Evolutionary conservation across 2,113 vertebrate genomes (phyloP).

Genomic region (Laterallus jamaicensis): DNA sequence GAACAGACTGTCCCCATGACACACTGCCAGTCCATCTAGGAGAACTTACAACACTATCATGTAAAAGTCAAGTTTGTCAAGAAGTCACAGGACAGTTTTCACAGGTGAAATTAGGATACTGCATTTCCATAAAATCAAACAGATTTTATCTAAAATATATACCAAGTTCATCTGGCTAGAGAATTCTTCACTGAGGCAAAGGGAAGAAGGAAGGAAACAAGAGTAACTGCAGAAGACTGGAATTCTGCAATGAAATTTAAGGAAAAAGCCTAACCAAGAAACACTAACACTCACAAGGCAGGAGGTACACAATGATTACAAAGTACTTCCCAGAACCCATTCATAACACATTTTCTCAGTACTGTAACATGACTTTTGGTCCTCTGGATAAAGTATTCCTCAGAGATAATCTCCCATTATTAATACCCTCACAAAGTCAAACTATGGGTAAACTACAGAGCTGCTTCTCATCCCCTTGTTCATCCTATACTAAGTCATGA

Average conservation of each 20-base stretch:
- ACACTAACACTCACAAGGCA: neutral
- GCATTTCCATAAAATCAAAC: neutral
- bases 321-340: neutral
- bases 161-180: rapidly evolving
- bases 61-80: neutral
- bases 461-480: neutral
- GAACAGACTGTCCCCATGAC: slow-evolving; percentile 12
- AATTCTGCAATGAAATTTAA: neutral
- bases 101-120: neutral
- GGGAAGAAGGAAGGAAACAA: neutral
- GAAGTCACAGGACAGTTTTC: neutral
- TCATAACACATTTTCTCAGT: neutral
- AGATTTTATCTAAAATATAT: too few species aligned
- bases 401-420: neutral
- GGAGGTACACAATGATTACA: neutral
- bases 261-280: neutral
- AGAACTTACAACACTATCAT: neutral
- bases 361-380: neutral
- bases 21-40: neutral
- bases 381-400: neutral
- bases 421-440: neutral
- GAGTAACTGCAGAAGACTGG: neutral
- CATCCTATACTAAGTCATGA: neutral
- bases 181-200: neutral
- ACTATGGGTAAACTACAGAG: neutral